Evolutionary conservation across 2,797 vertebrate species (phyloP).

Genomic region (Hydrolagus colliei): DNA sequence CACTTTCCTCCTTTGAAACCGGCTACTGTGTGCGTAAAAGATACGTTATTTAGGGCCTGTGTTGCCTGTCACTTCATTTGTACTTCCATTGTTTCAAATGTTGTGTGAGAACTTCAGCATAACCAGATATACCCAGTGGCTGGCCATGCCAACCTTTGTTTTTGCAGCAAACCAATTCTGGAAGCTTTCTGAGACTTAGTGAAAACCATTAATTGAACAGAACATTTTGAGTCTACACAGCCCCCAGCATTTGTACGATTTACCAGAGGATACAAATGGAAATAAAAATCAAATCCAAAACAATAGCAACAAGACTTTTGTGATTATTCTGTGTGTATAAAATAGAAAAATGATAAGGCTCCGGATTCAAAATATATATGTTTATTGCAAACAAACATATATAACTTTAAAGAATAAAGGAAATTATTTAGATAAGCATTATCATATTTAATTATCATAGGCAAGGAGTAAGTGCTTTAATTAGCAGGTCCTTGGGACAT

Average conservation of each 20-base stretch:
- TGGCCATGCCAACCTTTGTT: neutral
- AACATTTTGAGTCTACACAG: neutral
- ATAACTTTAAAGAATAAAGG: conserved; percentile 79
- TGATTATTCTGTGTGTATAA: conserved; percentile 9
- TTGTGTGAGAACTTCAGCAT: neutral
- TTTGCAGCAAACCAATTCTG: neutral
- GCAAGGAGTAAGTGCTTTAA: conserved; percentile 95
- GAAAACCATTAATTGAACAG: neutral
- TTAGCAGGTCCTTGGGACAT: conserved; percentile 83
- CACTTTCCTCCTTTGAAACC: neutral
- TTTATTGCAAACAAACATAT: conserved; percentile 9
- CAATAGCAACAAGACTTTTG: neutral
- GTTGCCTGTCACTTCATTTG: neutral
- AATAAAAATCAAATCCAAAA: conserved; percentile 22
- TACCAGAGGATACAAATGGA: neutral
- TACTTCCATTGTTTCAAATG: neutral
- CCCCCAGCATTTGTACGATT: neutral
- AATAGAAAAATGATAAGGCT: neutral
- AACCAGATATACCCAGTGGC: neutral
- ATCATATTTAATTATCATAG: conserved; percentile 97
- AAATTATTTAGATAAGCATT: conserved; percentile 95
- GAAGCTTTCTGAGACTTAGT: neutral
- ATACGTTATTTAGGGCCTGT: neutral
- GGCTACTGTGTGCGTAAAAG: no score
- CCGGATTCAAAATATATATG: neutral